Evolutionary conservation across 2,797 vertebrate species (phyloP), one percentile per base, ranked within the genome.

Genomic region (Enteromius viviparus): DNA sequence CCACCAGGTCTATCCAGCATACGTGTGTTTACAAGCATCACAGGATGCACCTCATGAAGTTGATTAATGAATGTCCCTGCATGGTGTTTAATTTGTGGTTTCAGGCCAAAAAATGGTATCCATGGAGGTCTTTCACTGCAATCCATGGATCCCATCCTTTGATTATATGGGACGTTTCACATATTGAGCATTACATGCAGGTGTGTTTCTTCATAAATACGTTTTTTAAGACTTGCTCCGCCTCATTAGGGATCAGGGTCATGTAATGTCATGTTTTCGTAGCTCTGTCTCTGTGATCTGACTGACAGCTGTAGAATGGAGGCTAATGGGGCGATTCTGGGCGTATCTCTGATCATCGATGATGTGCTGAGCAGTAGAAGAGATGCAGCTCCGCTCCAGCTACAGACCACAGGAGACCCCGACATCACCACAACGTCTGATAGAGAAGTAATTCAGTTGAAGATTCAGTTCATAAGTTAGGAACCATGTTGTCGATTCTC

Each of bases 41-140:
- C 47, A 74, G 5, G 49, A 34, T 34, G 2, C 19, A 12, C 15
- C 47, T 71, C 45, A 19, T 71, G 1, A 29, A 29, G 23, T 0
- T 29, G 42, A 8, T 68, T 40, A 2, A 40, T 68, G 34, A 68
- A 68, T n/a, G 34, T 68, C 34, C 9, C 9, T 23, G 4, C n/a
- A n/a, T 58, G 11, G 23, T 71, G 69, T 49, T 49, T 71, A 7
- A 71, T 23, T 29, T 37, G 51, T 83, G 11, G 70, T 81, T 85
- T 70, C 81, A 96, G 95, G 89, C 91, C 21, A 82, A 89, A 70
- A 76, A 40, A 29, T 60, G 92, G 86, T 96, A 93, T 90, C 92
- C 94, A 72, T 96, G 94, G 94, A 95, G 95, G 85, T 86, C 93
- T 66, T 95, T 95, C 86, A 81, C 93, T 83, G 90, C 89, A 79